These are phyloP conservation scores for Pyrrhosoma nymphula DNA, from an alignment of 2,888 invertebrate genomes.

Conservation along the genomic window DNA sequence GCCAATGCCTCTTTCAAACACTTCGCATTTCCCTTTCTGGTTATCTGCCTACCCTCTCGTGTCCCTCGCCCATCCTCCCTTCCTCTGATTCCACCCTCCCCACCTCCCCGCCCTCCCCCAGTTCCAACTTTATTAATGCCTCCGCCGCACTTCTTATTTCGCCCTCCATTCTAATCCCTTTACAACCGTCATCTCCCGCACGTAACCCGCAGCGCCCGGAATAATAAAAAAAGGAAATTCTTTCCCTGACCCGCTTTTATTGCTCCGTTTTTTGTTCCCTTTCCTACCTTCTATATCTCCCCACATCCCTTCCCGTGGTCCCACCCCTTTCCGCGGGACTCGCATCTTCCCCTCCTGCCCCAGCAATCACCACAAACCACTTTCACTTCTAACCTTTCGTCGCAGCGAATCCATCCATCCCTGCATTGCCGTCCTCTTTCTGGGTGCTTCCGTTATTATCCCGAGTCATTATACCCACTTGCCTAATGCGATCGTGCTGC, in stretches of 20 bases:
- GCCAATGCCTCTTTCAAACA: too few relatives aligned
- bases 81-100: background rate
- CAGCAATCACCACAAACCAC: background rate
- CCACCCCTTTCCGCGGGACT: background rate
- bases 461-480: too few relatives aligned
- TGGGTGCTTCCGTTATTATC: background rate
- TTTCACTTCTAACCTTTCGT: background rate
- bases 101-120: background rate
- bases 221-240: background rate
- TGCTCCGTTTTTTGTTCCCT: background rate
- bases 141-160: background rate
- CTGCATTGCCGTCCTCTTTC: background rate
- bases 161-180: background rate
- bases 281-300: background rate
- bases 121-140: slow-evolving; percentile 1
- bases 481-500: too few relatives aligned
- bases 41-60: background rate
- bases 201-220: background rate
- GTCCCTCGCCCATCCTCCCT: background rate
- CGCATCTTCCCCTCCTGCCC: background rate
- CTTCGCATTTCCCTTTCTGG: too few relatives aligned
- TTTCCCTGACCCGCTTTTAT: background rate
- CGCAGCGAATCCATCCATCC: too few relatives aligned
- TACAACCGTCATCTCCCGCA: background rate
- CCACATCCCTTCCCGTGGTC: background rate